phyloP scores from a whole-genome alignment of 2,797 vertebrate genomes.

The Enteromius radiatus region DNA sequence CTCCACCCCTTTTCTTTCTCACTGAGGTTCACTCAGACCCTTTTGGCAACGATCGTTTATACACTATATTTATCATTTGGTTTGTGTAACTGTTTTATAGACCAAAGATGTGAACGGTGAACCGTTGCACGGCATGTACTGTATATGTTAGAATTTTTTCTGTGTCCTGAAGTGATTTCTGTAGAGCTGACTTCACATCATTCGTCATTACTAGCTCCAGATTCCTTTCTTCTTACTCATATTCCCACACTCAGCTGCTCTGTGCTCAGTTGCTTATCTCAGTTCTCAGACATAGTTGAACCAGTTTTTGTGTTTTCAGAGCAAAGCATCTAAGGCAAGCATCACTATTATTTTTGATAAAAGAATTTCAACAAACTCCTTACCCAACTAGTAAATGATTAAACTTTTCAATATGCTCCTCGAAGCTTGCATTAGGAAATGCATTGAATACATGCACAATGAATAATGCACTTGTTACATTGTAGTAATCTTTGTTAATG shows the following conservation, averaged over 20 bases:
- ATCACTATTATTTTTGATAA: neutral
- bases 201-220: conserved; percentile 33
- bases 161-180: conserved; percentile 22
- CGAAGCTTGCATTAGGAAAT: neutral
- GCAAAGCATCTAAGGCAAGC: neutral
- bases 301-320: conserved; percentile 2
- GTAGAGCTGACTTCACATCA: conserved; percentile 34
- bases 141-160: neutral
- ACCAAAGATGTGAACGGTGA: neutral
- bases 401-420: neutral
- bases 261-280: conserved; percentile 10
- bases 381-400: neutral
- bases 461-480: neutral
- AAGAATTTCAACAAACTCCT: neutral
- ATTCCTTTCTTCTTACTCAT: conserved; percentile 40
- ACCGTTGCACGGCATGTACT: neutral
- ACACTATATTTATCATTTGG: conserved; percentile 17
- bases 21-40: neutral
- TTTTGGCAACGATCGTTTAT: neutral
- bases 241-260: conserved; percentile 47
- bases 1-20: conserved; percentile 31
- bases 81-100: neutral
- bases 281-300: conserved; percentile 20
- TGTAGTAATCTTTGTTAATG: neutral
- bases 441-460: neutral